A percentile compares a stretch with the other conserved stretches of the same genome.
These are phyloP conservation scores for Argopecten irradians DNA, from an alignment of 1,140 invertebrate species.

Conservation along the genomic window DNA sequence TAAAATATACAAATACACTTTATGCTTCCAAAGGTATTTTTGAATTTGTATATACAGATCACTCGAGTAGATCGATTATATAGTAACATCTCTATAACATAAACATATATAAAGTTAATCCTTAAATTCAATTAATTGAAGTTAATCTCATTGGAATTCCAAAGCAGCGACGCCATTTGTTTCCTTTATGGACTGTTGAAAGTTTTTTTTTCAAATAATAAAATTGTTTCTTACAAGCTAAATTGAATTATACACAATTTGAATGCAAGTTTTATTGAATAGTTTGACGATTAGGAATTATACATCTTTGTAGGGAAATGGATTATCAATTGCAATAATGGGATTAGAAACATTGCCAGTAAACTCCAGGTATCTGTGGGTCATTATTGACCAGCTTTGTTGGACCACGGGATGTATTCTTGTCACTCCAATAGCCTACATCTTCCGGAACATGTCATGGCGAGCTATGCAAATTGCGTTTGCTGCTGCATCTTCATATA, in stretches of 20 bases:
- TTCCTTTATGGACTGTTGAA: too few species aligned
- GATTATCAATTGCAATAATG: neutral
- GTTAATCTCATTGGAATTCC: neutral
- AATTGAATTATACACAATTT: too few species aligned
- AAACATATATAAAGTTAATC: neutral
- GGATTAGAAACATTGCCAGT: slow-evolving; percentile 5
- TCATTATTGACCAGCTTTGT: neutral
- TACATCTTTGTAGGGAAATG: slow-evolving; percentile 30
- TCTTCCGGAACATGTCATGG: slow-evolving; percentile 28
- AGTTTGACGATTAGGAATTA: too few species aligned
- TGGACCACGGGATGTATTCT: slow-evolving; percentile 25
- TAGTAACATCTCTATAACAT: neutral
- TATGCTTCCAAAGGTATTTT: neutral
- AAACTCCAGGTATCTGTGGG: neutral
- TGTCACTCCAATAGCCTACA: slow-evolving; percentile 17
- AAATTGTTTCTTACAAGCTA: too few species aligned
- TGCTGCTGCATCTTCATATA: neutral
- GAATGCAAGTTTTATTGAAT: too few species aligned
- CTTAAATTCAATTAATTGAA: neutral
- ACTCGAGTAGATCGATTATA: neutral
- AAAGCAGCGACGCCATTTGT: too few species aligned
- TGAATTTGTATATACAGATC: neutral
- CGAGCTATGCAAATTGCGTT: slow-evolving; percentile 19
- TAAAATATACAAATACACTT: neutral
- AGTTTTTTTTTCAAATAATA: too few species aligned